phyloP scores from a whole-genome alignment of 2,888 invertebrate species.

The Sinelater perroti region DNA sequence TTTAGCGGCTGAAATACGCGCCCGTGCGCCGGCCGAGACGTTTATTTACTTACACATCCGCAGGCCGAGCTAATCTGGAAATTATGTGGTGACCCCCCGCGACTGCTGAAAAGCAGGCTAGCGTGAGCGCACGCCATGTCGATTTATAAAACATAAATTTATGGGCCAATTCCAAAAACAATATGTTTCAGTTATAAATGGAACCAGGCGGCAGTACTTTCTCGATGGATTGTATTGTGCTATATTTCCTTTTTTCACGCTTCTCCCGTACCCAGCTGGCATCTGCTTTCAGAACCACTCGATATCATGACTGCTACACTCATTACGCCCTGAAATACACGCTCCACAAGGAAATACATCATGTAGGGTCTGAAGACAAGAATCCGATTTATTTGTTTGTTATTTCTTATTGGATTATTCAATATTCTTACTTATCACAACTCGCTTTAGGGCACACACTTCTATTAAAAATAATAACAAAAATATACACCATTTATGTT shows the following conservation, averaged over 20 bases:
- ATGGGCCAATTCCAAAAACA: conserved; percentile 50
- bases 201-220: conserved; percentile 33
- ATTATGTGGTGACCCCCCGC: conserved; percentile 46
- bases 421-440: no score
- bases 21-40: conserved; percentile 37
- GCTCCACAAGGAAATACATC: no score
- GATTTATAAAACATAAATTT: conserved; percentile 51
- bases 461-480: no score
- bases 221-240: conserved; percentile 18
- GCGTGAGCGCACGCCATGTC: conserved; percentile 49
- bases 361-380: no score
- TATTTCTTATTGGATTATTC: no score
- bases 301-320: no score
- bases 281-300: no score
- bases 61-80: conserved; percentile 46
- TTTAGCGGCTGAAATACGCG: conserved; percentile 7
- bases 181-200: conserved; percentile 46
- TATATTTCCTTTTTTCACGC: neutral
- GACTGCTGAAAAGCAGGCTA: conserved; percentile 40
- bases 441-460: no score
- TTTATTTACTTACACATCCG: conserved; percentile 48
- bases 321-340: no score
- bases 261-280: no score
- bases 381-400: no score
- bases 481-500: no score